Percentiles rank a stretch among this genome's conserved stretches.
Conservation (phyloP, 1,140 invertebrate species). For the Parapsyche elsis region DNA sequence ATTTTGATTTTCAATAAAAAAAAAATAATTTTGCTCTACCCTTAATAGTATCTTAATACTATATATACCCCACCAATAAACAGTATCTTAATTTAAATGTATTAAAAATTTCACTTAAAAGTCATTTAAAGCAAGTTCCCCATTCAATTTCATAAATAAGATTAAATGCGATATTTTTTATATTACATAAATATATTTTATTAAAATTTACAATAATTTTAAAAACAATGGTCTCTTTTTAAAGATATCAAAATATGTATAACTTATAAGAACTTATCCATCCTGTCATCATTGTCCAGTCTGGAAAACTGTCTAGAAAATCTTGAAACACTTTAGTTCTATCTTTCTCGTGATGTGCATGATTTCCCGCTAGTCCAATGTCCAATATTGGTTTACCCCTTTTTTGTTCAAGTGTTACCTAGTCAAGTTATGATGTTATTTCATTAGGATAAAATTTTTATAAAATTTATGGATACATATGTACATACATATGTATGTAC, state of each 20-base stretch:
- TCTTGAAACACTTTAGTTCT: slow-evolving; percentile 43
- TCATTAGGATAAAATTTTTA: neutral
- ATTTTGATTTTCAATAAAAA: too few species aligned
- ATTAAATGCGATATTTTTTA: too few species aligned
- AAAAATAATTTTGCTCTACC: too few species aligned
- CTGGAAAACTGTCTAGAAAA: slow-evolving; percentile 41
- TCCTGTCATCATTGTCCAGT: slow-evolving; percentile 37
- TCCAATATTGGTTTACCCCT: slow-evolving; percentile 27
- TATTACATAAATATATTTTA: too few species aligned
- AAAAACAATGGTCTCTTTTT: too few species aligned
- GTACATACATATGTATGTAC: neutral
- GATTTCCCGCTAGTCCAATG: slow-evolving; percentile 43
- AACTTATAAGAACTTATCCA: slow-evolving; percentile 48
- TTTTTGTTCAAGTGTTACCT: slow-evolving; percentile 24
- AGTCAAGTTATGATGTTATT: neutral
- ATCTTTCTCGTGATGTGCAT: slow-evolving; percentile 44
- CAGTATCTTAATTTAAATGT: too few species aligned
- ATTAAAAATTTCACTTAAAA: too few species aligned
- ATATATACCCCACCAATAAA: too few species aligned
- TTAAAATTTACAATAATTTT: too few species aligned
- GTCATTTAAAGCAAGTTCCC: too few species aligned
- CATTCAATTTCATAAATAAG: too few species aligned
- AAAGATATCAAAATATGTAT: slow-evolving; percentile 29
- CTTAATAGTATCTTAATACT: too few species aligned
- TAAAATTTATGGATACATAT: neutral